Percentiles rank a stretch among this genome's conserved stretches.
Conservation (phyloP, 2,888 invertebrate species). For the Tipula vernalis region DNA sequence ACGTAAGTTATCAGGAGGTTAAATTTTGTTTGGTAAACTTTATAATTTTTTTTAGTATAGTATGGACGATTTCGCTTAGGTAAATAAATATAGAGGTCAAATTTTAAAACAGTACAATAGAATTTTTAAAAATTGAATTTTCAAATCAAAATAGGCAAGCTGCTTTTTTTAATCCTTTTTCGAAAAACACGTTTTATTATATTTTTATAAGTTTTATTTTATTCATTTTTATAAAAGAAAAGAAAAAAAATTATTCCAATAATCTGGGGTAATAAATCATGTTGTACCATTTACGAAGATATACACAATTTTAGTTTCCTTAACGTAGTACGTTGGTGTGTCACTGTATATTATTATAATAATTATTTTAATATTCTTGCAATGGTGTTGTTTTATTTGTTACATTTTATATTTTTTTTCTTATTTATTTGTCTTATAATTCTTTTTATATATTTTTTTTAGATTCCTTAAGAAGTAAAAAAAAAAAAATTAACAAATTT, state of each 20-base stretch:
- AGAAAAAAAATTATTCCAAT: background rate
- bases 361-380: conserved; percentile 8
- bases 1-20: no score
- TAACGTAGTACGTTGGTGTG: background rate
- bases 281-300: background rate
- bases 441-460: background rate
- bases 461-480: background rate
- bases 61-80: no score
- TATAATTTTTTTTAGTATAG: no score
- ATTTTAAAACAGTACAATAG: no score
- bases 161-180: no score
- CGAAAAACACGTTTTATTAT: no score
- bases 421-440: background rate
- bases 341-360: background rate
- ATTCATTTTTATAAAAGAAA: no score
- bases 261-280: background rate
- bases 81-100: no score
- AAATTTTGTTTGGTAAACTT: no score
- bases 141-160: no score
- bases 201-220: no score
- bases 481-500: conserved; percentile 8
- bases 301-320: background rate
- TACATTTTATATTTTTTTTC: background rate
- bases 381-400: background rate
- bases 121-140: no score